Evolutionary conservation across 2,113 vertebrate species (phyloP).

Genomic region (Muntiacus muntjak): DNA sequence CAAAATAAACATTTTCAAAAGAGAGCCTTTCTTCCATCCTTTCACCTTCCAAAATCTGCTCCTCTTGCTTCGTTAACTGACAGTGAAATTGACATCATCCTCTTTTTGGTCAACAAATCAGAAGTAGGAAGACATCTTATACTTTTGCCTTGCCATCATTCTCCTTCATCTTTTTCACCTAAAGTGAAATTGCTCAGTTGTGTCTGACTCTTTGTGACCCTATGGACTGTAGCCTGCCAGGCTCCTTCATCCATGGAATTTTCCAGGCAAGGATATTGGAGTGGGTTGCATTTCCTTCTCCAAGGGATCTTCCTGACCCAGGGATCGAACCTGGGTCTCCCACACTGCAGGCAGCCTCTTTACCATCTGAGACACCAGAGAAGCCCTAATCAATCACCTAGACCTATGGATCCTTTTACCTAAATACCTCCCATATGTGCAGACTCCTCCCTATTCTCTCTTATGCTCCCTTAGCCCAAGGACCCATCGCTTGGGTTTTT

Average conservation of each 20-base stretch:
- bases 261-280: not conserved
- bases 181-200: accelerated
- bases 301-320: not conserved
- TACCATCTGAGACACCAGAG: not conserved
- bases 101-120: not conserved
- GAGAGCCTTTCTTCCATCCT: not conserved
- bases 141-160: not conserved
- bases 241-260: not conserved
- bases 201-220: accelerated
- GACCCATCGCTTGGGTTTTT: not conserved
- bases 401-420: not conserved
- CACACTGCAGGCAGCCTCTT: not conserved
- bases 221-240: not conserved
- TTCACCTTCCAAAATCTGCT: not conserved
- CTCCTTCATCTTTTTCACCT: not conserved
- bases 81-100: not conserved
- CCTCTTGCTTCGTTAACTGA: not conserved
- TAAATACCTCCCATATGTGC: not conserved
- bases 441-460: not conserved
- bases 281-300: not conserved
- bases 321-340: not conserved
- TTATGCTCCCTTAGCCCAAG: not conserved
- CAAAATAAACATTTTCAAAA: constrained; percentile 1
- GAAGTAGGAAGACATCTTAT: not conserved
- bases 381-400: not conserved